Evolutionary conservation across 2,113 vertebrate species (phyloP), one percentile per base, ranked within the genome.

Genomic region (Hemiscyllium ocellatum): DNA sequence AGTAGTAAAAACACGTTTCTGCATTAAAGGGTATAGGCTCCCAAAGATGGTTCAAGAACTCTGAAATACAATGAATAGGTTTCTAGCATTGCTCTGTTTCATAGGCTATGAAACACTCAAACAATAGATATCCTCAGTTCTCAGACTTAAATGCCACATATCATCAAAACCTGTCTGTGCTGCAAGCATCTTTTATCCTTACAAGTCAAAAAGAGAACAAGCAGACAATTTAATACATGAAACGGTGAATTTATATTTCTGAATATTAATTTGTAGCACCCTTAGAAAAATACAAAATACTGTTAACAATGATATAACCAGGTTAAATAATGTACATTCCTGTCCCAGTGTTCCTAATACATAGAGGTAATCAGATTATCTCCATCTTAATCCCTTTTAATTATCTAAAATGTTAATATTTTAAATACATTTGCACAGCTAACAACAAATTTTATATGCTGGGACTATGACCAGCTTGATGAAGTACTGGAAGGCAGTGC

Each of bases 81-180:
- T 69, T 47, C 37, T 29, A 37, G 4, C 93, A 10, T 94, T 29
- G 7, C 24, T 70, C 42, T 61, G 56, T 29, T 24, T 47, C 52
- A 90, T 13, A n/a, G 69, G 42, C 42, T 37, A 7, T 50, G 94
- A 52, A 70, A 72, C 1, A 22, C 37, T 47, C 65, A 47, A 24
- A 65, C 50, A 95, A 72, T 68, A 95, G 42, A 95, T 26, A 89
- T 94, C 90, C n/a, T 70, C 37, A 70, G 66, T 69, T 42, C 47
- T 8, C 68, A 52, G 69, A 4, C 42, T 4, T 50, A 65, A 66
- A 66, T 19, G 56, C 89, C 61, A 66, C 12, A 19, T 33, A 90
- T 2, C 52, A 66, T 37, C 61, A 7, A 7, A 66, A 66, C 89
- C 61, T 10, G 5, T 66, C 15, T 90, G 56, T 15, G 17, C 15